These are phyloP conservation scores for Isichthys henryi DNA, from an alignment of 2,113 vertebrate genomes.

Conservation along the genomic window DNA sequence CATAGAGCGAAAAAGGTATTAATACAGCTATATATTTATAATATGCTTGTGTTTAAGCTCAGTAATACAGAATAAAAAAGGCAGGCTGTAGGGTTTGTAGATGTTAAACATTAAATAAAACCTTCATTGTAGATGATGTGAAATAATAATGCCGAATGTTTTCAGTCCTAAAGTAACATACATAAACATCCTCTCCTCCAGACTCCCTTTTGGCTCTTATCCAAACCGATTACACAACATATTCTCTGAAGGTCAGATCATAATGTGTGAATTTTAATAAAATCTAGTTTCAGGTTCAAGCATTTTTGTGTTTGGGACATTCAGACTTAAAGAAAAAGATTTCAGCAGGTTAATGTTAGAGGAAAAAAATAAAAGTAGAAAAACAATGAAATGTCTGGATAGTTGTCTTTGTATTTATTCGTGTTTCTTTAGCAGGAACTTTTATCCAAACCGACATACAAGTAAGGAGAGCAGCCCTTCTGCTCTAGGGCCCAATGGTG, in stretches of 20 bases:
- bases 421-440: background rate
- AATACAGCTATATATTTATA: background rate
- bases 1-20: background rate
- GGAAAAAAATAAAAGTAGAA: background rate
- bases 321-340: background rate
- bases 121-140: background rate
- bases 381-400: conserved; percentile 1
- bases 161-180: background rate
- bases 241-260: background rate
- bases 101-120: conserved; percentile 15
- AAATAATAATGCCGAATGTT: background rate
- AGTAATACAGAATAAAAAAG: background rate
- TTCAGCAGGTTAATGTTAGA: background rate
- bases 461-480: background rate
- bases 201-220: background rate
- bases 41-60: background rate
- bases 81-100: background rate
- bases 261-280: background rate
- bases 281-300: background rate
- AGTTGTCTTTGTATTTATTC: background rate
- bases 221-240: background rate
- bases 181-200: background rate
- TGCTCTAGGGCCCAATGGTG: background rate
- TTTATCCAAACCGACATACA: background rate
- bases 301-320: background rate